Base-by-base conservation (phyloP, 2,888 invertebrate species). In the Apoderus coryli region DNA sequence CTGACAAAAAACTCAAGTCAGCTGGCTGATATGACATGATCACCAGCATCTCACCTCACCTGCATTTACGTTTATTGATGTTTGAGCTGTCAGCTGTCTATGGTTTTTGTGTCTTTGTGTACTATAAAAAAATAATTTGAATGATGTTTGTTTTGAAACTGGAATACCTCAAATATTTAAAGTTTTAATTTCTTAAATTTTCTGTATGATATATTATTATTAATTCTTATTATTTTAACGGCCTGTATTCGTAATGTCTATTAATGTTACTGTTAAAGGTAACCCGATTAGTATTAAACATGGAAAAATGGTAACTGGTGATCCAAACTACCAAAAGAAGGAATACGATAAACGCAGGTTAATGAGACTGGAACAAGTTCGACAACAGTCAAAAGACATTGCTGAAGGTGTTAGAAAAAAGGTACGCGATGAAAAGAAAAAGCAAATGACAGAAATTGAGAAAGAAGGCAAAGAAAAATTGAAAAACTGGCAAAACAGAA, bases 301-400 rank as follows among this genome's bases (percentile, higher is more conserved):
- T 14, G 59, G 62, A 23, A 63, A 58, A 54, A 57, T 64, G 56
- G 53, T 66, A 13, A 50, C 66, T 6, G 50, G 56, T 2, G 68
- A 70, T 52, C 49, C 62, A 3, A 64, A 69, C 40, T 53, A 57
- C 32, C 52, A 60, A 1, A 64, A 60, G 46, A 64, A 65, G 48
- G 65, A 67, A 43, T 65, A 66, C 40, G 63, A 67, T 33, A 63
- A 63, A 42, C 62, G 70, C 33, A 60, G 70, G 29, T 60, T 65
- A 41, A 61, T 69, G 48, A 64, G 74, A 39, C 48, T 73, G 33
- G 62, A 69, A 46, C 72, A 75, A 62, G 74, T 73, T 50, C 61
- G 74, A 13, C 65, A 70, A 39, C 68, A 72, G 44, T 70, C 72
- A 0, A 73, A 66, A 44, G 63, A 66, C 39, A 57, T 73, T 39